Base-by-base conservation (phyloP, 1,140 invertebrate genomes). In the Drosophila arawakana region DNA sequence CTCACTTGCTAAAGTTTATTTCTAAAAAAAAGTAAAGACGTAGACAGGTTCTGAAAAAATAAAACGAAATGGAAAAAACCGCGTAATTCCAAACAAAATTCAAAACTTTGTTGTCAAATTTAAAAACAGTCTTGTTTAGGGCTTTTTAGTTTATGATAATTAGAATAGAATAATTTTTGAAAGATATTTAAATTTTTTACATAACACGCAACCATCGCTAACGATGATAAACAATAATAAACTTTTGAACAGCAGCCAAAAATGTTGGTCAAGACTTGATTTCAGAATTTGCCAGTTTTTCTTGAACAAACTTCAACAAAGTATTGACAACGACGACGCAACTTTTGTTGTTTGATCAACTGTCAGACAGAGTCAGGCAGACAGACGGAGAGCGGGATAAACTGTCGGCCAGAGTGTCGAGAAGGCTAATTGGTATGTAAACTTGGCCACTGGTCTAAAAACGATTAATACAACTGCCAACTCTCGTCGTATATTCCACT, bases 361-460 rank as follows among this genome's bases (percentile, higher is more conserved):
- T 15, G 13, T 18, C 46, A 25, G 18, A 1, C 18, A 21, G 18
- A 21, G 1, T 2, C 18, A 21, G 2, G 1, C 18, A 21, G 18
- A 21, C 2, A 2, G 37, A 10, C 13, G 25, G 13, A 46, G n/a
- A 46, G 43, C 8, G 7, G 44, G 34, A 15, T 25, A 52, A 34
- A 30, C 18, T 39, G 18, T 1, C 13, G 15, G 47, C 18, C 21
- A 7, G 7, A 21, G 10, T 25, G 11, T 25, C 6, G 37, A 9
- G 39, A n/a, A 41, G 61, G 50, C 80, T 88, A 83, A 88, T 82
- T 86, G 83, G 67, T 89, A 88, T 88, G 83, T 86, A 68, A 39
- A 62, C 82, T 77, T 76, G 59, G 41, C 59, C 46, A 49, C 52
- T 21, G 66, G 65, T 54, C 62, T 63, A 74, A 34, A 66, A 60